Base-by-base conservation (phyloP, 37 sponge, comb jelly and placozoan species). In the Crambe crambe region DNA sequence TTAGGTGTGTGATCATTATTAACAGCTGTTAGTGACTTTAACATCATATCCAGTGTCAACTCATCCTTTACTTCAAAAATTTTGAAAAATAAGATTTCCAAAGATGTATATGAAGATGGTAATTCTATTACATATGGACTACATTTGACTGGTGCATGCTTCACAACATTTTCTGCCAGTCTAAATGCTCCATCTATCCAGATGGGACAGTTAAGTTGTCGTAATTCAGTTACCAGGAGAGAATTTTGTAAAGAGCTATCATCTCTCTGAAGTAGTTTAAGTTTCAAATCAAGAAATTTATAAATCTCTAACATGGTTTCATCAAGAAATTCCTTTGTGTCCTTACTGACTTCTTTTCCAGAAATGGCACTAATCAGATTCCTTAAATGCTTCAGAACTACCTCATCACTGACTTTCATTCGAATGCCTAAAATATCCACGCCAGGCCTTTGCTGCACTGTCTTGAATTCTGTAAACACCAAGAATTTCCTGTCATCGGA, bases 151-250 rank as follows among this genome's bases (percentile, higher is more conserved):
- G 2, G 30, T 59, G 76, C 75, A 10, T 72, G 4, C 2, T 4
- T 27, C 18, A 80, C 37, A 34, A 84, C 81, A 34, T 75, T 76
- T 20, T 69, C 37, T 32, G 57, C 51, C 2, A 27, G 23, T n/a
- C 65, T 59, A 42, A 89, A 80, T 20, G 51, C 12, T 15, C 75
- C 72, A 30, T 68, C 71, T 58, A 84, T 80, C 90, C 90, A 89
- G 22, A 89, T 84, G 31, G 79, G 80, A 40, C 37, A 43, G 22
- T 29, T 17, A 29, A 75, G 1, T 3, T 42, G 57, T 73, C 30
- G 21, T 25, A 88, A 57, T 37, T 63, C 1, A 1, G 35, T 12
- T n/a, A 37, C 29, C 4, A 30, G 23, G n/a, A n/a, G n/a, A n/a
- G n/a, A n/a, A n/a, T n/a, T n/a, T n/a, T n/a, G n/a, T n/a, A n/a